Evolutionary conservation across 2,888 invertebrate species (phyloP).

Genomic region (Ormyrus nitidulus): DNA sequence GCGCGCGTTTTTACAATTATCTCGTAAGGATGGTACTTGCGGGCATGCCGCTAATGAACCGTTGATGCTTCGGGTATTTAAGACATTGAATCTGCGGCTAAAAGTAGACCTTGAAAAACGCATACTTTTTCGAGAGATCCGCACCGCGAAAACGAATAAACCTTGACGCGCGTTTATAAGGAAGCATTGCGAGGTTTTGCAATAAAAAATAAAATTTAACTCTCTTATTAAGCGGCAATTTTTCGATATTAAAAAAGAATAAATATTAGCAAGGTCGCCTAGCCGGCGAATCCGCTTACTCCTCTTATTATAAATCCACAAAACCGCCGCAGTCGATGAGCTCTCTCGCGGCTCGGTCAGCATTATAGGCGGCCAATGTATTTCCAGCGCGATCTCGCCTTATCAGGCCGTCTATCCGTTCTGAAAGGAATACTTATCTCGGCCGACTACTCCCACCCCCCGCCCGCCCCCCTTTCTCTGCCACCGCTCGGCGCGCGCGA

Average conservation of each 20-base stretch:
- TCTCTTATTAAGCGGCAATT: too few species aligned
- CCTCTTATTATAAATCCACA: constrained; percentile 6
- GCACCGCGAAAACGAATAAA: too few species aligned
- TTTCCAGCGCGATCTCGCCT: constrained; percentile 42
- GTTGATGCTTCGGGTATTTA: too few species aligned
- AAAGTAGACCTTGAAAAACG: too few species aligned
- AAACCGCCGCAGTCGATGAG: constrained; percentile 3
- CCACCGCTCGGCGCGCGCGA: constrained; percentile 39
- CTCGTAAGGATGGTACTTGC: too few species aligned
- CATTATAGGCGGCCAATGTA: constrained; percentile 25
- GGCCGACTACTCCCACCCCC: constrained; percentile 29
- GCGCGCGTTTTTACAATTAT: too few species aligned
- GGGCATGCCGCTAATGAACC: too few species aligned
- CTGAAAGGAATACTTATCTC: constrained; percentile 57
- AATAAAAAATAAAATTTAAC: too few species aligned
- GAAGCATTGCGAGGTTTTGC: too few species aligned
- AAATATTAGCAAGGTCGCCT: constrained; percentile 2
- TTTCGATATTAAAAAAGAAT: background rate
- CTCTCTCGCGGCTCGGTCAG: background rate
- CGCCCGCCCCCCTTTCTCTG: constrained; percentile 26
- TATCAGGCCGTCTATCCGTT: constrained; percentile 56
- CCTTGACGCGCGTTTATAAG: too few species aligned
- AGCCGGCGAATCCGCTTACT: constrained; percentile 8
- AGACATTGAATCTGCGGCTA: too few species aligned
- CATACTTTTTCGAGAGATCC: too few species aligned